Conservation (phyloP, 2,113 vertebrate genomes). For the Lynx canadensis region DNA sequence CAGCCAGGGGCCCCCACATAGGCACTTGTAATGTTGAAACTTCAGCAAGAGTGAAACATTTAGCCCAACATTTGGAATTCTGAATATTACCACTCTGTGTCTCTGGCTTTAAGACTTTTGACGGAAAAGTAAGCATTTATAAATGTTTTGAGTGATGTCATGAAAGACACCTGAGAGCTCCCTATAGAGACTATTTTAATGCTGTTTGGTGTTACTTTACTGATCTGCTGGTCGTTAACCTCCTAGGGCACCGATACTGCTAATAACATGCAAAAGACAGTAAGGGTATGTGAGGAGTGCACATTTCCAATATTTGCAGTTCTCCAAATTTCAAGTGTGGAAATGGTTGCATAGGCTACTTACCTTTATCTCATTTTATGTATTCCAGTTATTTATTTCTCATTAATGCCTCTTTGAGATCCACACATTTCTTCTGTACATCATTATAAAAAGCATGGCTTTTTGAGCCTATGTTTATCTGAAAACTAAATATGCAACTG, state of each 20-base stretch:
- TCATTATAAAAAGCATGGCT: not conserved
- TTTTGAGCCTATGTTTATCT: not conserved
- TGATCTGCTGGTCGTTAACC: not conserved
- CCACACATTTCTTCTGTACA: not conserved
- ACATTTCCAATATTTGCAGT: not conserved
- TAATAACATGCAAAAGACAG: not conserved
- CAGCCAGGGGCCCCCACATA: not conserved
- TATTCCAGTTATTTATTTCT: not conserved
- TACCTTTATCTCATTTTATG: not conserved
- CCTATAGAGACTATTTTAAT: not conserved
- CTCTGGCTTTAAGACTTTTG: not conserved
- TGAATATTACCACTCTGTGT: not conserved
- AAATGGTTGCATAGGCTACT: not conserved
- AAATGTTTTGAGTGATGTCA: not conserved
- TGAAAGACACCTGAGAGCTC: not conserved
- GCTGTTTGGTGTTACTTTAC: not conserved
- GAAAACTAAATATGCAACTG: not conserved
- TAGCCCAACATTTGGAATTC: not conserved
- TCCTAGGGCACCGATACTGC: not conserved
- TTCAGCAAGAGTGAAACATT: not conserved
- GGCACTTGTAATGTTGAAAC: not conserved
- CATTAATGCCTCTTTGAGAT: not conserved
- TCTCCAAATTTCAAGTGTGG: not conserved
- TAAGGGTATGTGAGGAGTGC: not conserved
- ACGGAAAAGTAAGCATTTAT: not conserved